Conservation (phyloP, 2,888 invertebrate genomes). For the Poecilobothrus nobilitatus region DNA sequence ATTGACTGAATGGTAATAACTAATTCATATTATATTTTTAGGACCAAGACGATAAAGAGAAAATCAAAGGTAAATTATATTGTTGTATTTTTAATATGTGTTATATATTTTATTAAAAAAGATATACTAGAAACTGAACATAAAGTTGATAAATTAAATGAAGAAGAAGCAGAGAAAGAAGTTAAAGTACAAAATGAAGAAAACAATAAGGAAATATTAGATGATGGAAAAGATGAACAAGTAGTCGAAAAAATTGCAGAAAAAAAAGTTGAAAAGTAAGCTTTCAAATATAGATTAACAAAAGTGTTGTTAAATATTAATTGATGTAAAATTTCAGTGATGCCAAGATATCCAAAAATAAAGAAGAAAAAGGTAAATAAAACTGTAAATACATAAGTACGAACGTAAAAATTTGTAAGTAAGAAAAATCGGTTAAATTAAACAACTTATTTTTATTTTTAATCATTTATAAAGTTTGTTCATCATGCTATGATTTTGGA, state of each 20-base stretch:
- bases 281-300: background rate
- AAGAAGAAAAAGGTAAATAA: constrained; percentile 5
- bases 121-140: constrained; percentile 13
- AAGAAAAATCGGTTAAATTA: background rate
- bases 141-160: constrained; percentile 2
- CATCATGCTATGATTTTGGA: background rate
- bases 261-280: background rate
- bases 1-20: too few relatives aligned
- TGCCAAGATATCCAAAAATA: background rate
- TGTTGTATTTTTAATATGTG: constrained; percentile 23
- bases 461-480: background rate
- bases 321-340: background rate
- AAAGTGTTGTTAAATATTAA: background rate
- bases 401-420: background rate
- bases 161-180: background rate
- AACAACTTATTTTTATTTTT: background rate
- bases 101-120: constrained; percentile 15
- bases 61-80: constrained; percentile 48
- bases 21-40: constrained; percentile 25
- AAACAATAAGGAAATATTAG: background rate
- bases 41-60: constrained; percentile 49
- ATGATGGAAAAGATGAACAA: background rate
- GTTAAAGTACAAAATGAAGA: background rate
- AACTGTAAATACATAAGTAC: background rate
- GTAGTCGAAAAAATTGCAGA: background rate